Conservation (phyloP, 2,113 vertebrate genomes). For the Rhipidura dahli region DNA sequence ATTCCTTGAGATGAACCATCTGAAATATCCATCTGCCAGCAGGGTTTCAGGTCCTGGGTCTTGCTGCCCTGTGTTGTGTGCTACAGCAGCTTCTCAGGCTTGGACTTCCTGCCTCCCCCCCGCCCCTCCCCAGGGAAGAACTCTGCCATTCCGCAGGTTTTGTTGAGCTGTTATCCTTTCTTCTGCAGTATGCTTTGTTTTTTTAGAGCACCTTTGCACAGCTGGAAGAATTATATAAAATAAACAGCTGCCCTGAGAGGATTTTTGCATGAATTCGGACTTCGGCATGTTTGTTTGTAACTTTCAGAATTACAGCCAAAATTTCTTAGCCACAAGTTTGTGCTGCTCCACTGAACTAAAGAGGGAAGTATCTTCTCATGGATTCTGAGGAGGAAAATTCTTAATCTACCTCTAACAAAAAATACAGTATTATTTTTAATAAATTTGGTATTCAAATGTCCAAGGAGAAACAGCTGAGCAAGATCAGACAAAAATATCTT, state of each 20-base stretch:
- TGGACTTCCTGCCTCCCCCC: accelerated
- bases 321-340: neutral
- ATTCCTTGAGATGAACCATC: neutral
- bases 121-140: accelerated
- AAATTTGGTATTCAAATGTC: neutral
- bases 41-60: neutral
- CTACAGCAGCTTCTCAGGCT: neutral
- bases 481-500: neutral
- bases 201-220: constrained; percentile 9
- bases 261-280: neutral
- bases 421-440: neutral
- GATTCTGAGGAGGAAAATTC: neutral
- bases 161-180: neutral
- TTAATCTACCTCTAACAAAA: neutral
- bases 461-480: neutral
- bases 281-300: neutral
- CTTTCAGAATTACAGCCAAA: neutral
- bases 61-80: neutral
- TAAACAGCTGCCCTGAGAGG: neutral
- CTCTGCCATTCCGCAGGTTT: neutral
- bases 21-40: neutral
- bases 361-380: neutral
- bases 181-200: neutral
- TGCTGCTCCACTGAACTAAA: neutral
- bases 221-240: neutral